Percentiles rank a stretch among this genome's conserved stretches.
These are phyloP conservation scores for Numenius phaeopus DNA, from an alignment of 2,797 vertebrate species.

Conservation along the genomic window DNA sequence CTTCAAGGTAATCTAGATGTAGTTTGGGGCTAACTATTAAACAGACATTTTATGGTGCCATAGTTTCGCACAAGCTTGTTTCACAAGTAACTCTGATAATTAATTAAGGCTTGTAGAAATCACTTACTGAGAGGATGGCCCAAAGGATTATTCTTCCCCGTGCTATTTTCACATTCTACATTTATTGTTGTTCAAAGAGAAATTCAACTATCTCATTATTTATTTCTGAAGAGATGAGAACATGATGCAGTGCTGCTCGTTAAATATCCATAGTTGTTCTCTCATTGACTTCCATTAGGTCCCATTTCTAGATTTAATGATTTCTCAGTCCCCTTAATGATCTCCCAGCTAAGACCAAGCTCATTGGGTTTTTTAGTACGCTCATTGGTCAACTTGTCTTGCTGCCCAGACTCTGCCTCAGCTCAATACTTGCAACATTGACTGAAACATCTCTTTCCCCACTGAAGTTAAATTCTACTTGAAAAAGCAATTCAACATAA, in stretches of 20 bases:
- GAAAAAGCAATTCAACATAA: slow-evolving; percentile 33
- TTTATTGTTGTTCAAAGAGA: slow-evolving; percentile 23
- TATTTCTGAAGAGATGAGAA: slow-evolving; percentile 38
- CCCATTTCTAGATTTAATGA: slow-evolving; percentile 29
- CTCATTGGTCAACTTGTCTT: slow-evolving; percentile 16
- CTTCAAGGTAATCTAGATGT: not conserved
- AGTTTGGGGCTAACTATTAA: slow-evolving; percentile 29
- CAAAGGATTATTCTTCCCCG: not conserved
- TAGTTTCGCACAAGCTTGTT: slow-evolving; percentile 8
- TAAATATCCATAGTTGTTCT: slow-evolving; percentile 5
- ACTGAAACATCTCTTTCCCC: not conserved
- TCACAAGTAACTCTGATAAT: not conserved
- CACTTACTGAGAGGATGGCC: not conserved
- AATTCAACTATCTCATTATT: slow-evolving; percentile 15
- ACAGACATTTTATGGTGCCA: not conserved
- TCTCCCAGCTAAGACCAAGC: not conserved
- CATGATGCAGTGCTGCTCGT: not conserved
- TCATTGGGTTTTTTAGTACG: not conserved
- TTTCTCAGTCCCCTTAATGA: slow-evolving; percentile 18
- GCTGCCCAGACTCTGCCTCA: slow-evolving; percentile 1
- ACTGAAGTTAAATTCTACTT: slow-evolving; percentile 20
- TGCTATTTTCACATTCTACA: slow-evolving; percentile 1
- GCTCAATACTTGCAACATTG: not conserved
- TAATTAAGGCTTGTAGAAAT: slow-evolving; percentile 42
- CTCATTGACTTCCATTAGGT: slow-evolving; percentile 17